phyloP scores from a whole-genome alignment of 2,797 vertebrate genomes.

The Syndactyla subalaris region DNA sequence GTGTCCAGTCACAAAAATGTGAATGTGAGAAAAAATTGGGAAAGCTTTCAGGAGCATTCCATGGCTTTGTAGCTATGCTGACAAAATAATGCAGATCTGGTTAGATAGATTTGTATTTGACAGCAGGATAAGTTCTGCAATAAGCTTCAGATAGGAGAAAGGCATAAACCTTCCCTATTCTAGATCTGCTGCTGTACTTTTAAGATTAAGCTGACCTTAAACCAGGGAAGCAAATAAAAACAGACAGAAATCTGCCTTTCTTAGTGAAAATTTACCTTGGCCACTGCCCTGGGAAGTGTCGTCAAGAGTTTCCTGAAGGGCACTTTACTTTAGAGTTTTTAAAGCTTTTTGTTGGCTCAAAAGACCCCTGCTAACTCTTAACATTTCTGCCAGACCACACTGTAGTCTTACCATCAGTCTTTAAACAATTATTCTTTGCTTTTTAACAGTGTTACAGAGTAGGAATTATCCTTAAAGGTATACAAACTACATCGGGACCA shows the following conservation, averaged over 20 bases:
- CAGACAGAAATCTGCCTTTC: not conserved
- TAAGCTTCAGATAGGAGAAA: not conserved
- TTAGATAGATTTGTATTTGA: not conserved
- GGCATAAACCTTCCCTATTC: not conserved
- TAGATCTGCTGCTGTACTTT: not conserved
- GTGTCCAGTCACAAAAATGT: not conserved
- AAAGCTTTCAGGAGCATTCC: not conserved
- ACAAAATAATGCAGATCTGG: not conserved
- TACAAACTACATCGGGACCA: not conserved
- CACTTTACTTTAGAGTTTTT: not conserved
- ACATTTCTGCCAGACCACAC: not conserved
- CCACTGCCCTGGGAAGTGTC: not conserved
- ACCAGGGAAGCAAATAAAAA: not conserved
- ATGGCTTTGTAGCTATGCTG: not conserved
- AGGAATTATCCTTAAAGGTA: not conserved
- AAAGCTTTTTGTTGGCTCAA: not conserved
- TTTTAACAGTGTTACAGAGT: not conserved
- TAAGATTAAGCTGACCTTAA: not conserved
- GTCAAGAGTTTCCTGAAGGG: not conserved
- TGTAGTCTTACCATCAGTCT: not conserved
- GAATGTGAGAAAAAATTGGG: not conserved
- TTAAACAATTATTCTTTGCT: not conserved
- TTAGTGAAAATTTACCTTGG: not conserved
- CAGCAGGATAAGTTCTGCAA: not conserved
- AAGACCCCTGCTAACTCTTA: not conserved